phyloP scores from a whole-genome alignment of 2,113 vertebrate species.

The Variabilichromis moorii region DNA sequence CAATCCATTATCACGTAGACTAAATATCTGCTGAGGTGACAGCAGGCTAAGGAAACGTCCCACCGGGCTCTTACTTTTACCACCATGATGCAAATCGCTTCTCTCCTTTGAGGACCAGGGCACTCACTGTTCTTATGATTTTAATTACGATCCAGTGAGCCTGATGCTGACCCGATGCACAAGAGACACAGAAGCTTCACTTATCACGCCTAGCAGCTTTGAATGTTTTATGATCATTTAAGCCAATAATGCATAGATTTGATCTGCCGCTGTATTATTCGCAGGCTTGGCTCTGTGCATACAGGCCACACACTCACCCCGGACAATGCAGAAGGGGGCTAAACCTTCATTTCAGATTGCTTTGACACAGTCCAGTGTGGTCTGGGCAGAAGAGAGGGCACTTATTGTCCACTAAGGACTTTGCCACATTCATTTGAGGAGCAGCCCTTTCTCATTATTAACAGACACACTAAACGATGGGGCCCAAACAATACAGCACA shows the following conservation, averaged over 20 bases:
- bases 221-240: neutral
- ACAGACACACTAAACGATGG: slow-evolving; percentile 71
- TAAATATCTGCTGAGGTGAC: slow-evolving; percentile 8
- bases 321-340: slow-evolving; percentile 37
- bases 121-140: neutral
- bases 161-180: neutral
- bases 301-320: slow-evolving; percentile 29
- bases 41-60: slow-evolving; percentile 33
- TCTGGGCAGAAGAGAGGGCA: slow-evolving; percentile 54
- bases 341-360: slow-evolving; percentile 63
- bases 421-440: slow-evolving; percentile 73
- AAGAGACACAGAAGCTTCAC: neutral
- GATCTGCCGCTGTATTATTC: slow-evolving; percentile 2
- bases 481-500: slow-evolving; percentile 66
- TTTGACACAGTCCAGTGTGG: slow-evolving; percentile 65
- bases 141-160: neutral
- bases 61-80: neutral
- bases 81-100: neutral
- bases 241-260: neutral
- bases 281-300: slow-evolving; percentile 11
- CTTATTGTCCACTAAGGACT: slow-evolving; percentile 67
- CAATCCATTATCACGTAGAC: slow-evolving; percentile 45
- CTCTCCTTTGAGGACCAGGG: neutral
- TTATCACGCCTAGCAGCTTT: neutral
- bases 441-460: slow-evolving; percentile 71